phyloP scores from a whole-genome alignment of 2,888 invertebrate species.

The Pyrgus malvae region DNA sequence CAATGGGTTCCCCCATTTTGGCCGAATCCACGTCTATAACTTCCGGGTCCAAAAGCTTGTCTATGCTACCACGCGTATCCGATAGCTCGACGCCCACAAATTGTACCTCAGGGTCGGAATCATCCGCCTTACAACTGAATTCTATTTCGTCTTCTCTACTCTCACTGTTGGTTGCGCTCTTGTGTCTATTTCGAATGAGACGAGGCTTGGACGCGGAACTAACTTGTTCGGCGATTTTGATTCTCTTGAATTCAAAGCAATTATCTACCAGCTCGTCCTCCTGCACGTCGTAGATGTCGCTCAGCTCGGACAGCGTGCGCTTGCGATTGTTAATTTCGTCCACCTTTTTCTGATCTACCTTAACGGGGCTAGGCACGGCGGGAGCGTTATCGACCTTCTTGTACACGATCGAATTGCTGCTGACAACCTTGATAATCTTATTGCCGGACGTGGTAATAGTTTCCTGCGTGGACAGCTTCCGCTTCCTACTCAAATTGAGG shows the following conservation, averaged over 20 bases:
- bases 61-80: slow-evolving; percentile 45
- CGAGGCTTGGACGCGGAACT: slow-evolving; percentile 61
- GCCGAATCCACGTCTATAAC: slow-evolving; percentile 59
- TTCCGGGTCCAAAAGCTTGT: slow-evolving; percentile 52
- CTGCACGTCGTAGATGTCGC: slow-evolving; percentile 60
- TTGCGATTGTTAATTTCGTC: slow-evolving; percentile 57
- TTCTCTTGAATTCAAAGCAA: slow-evolving; percentile 67
- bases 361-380: slow-evolving; percentile 41
- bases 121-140: slow-evolving; percentile 46
- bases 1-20: slow-evolving; percentile 52
- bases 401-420: slow-evolving; percentile 73
- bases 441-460: slow-evolving; percentile 65
- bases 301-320: slow-evolving; percentile 64
- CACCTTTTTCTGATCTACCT: slow-evolving; percentile 46
- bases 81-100: slow-evolving; percentile 58
- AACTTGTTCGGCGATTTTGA: slow-evolving; percentile 60
- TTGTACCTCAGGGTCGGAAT: slow-evolving; percentile 71
- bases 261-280: slow-evolving; percentile 68
- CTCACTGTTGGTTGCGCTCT: slow-evolving; percentile 40
- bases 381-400: slow-evolving; percentile 61
- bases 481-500: slow-evolving; percentile 61
- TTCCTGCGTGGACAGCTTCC: slow-evolving; percentile 69
- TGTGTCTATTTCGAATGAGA: slow-evolving; percentile 58
- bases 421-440: slow-evolving; percentile 72
- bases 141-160: slow-evolving; percentile 43